These are phyloP conservation scores for Horisme vitalbata DNA, from an alignment of 2,888 invertebrate species.

Conservation along the genomic window DNA sequence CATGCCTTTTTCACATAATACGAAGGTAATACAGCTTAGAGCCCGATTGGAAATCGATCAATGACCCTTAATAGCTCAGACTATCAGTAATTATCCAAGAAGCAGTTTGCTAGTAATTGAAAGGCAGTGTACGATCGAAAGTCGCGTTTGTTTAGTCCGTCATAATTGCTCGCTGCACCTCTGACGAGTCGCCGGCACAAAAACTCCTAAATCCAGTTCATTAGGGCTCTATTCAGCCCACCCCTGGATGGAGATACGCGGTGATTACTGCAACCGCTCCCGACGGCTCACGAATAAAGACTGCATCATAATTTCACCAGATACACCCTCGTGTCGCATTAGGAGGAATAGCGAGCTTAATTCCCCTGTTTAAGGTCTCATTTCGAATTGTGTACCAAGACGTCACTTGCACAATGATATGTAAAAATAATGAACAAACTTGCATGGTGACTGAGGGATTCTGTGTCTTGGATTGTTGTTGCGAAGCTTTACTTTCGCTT, in stretches of 20 bases:
- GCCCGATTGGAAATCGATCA: constrained; percentile 62
- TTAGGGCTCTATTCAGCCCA: constrained; percentile 82
- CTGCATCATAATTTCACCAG: constrained; percentile 83
- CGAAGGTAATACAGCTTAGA: constrained; percentile 56
- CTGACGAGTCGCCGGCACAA: constrained; percentile 78
- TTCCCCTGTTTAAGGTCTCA: constrained; percentile 54
- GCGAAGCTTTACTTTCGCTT: constrained; percentile 56
- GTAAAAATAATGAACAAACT: constrained; percentile 83
- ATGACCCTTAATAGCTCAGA: constrained; percentile 40
- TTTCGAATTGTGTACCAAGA: constrained; percentile 50
- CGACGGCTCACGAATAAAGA: constrained; percentile 83
- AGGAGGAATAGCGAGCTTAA: constrained; percentile 63
- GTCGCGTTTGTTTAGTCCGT: constrained; percentile 75
- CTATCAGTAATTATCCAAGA: constrained; percentile 47
- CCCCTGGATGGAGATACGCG: constrained; percentile 83
- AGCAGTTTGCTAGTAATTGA: constrained; percentile 56
- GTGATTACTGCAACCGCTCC: constrained; percentile 84
- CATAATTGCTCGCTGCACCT: constrained; percentile 81
- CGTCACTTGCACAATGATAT: constrained; percentile 82
- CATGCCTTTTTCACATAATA: constrained; percentile 61
- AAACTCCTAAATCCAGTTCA: constrained; percentile 84
- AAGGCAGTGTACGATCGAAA: constrained; percentile 55
- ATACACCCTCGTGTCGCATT: constrained; percentile 64
- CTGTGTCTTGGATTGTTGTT: constrained; percentile 52
- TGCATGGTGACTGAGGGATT: constrained; percentile 52